Percentiles rank a stretch among this genome's conserved stretches.
Evolutionary conservation across 1,140 invertebrate genomes (phyloP).

Genomic region (Pseudomyrmex sp.): DNA sequence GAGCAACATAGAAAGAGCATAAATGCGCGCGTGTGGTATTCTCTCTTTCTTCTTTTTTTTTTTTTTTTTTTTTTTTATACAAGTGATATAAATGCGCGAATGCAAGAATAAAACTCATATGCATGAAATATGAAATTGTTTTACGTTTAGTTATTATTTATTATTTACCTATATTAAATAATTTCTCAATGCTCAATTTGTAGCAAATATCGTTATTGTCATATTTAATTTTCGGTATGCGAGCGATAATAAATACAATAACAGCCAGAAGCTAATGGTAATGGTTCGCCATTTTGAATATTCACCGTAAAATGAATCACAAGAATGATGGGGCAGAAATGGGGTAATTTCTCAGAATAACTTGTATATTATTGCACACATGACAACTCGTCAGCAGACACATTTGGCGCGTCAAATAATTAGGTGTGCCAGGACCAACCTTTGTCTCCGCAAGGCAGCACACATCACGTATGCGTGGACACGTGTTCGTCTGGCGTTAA

Average conservation of each 20-base stretch:
- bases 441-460: conserved; percentile 27
- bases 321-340: not conserved
- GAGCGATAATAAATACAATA: not conserved
- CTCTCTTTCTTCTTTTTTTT: not conserved
- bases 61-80: not conserved
- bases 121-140: conserved; percentile 2
- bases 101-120: not conserved
- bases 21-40: not conserved
- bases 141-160: not conserved
- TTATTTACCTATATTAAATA: too few relatives aligned
- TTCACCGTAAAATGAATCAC: not conserved
- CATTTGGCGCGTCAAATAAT: conserved; percentile 42
- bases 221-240: too few relatives aligned
- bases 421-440: conserved; percentile 8
- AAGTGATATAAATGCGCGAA: not conserved
- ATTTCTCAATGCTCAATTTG: too few relatives aligned
- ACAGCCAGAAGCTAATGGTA: not conserved
- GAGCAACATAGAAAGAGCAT: conserved; percentile 30
- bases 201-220: not conserved
- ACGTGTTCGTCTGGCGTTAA: not conserved
- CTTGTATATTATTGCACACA: not conserved
- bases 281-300: not conserved
- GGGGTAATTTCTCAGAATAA: not conserved
- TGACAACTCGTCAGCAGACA: conserved; percentile 34
- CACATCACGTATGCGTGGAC: conserved; percentile 27